phyloP scores from a whole-genome alignment of 2,888 invertebrate species.

The Marasmarcha lunaedactyla region DNA sequence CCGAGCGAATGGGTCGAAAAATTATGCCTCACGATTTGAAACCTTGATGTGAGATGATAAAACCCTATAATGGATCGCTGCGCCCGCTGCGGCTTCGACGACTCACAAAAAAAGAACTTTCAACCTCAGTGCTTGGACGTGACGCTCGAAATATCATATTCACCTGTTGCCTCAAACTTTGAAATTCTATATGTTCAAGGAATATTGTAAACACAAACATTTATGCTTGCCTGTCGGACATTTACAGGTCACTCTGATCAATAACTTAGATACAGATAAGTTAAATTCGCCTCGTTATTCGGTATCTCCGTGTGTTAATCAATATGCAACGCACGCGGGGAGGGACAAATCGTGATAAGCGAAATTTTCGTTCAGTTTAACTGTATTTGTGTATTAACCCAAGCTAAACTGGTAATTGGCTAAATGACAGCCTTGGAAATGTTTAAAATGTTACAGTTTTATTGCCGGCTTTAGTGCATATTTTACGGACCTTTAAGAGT shows the following conservation, averaged over 20 bases:
- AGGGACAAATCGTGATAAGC: background rate
- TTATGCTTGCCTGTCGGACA: background rate
- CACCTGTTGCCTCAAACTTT: background rate
- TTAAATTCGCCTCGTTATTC: background rate
- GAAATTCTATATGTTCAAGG: background rate
- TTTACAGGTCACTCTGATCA: background rate
- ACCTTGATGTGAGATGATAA: constrained; percentile 59
- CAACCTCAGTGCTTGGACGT: constrained; percentile 5
- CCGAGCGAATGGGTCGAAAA: constrained; percentile 12
- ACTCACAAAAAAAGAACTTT: background rate
- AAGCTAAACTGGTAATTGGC: no score
- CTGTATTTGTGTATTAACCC: no score
- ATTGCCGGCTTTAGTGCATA: background rate
- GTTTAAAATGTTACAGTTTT: background rate
- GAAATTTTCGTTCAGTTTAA: background rate
- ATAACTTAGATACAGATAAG: constrained; percentile 1
- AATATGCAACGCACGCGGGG: background rate
- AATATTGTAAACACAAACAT: constrained; percentile 1
- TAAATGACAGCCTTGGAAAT: background rate
- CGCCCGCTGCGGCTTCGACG: constrained; percentile 16
- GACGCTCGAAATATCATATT: constrained; percentile 3
- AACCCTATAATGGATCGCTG: constrained; percentile 55
- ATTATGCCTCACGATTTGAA: constrained; percentile 40
- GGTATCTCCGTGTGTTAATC: background rate
- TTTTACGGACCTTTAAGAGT: background rate